Conservation (phyloP, 2,113 vertebrate genomes). For the Neofelis nebulosa region DNA sequence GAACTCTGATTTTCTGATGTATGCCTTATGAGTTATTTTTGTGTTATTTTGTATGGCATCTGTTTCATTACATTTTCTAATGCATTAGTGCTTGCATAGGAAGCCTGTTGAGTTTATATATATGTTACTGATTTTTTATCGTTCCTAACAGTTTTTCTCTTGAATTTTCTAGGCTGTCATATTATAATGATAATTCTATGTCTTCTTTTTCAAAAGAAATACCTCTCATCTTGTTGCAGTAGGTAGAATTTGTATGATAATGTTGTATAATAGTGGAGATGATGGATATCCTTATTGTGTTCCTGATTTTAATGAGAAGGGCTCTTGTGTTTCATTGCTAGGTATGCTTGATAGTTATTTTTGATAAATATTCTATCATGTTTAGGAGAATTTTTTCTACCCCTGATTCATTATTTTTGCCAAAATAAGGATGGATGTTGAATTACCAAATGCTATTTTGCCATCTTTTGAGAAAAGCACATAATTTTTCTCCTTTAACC, state of each 20-base stretch:
- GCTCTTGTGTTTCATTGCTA: slow-evolving; percentile 61
- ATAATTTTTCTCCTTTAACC: slow-evolving; percentile 27
- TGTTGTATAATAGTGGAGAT: slow-evolving; percentile 44
- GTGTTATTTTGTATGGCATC: slow-evolving; percentile 28
- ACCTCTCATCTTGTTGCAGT: slow-evolving; percentile 58
- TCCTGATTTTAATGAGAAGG: slow-evolving; percentile 54
- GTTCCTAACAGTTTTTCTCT: slow-evolving; percentile 61
- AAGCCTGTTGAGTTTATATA: slow-evolving; percentile 15
- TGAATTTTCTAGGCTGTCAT: slow-evolving; percentile 54
- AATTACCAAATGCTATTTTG: slow-evolving; percentile 53
- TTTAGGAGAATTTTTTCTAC: slow-evolving; percentile 46
- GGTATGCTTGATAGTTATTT: slow-evolving; percentile 54
- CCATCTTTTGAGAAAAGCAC: slow-evolving; percentile 43
- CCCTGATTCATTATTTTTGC: slow-evolving; percentile 60
- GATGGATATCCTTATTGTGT: slow-evolving; percentile 57
- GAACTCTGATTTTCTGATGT: slow-evolving; percentile 32
- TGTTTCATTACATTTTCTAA: slow-evolving; percentile 35
- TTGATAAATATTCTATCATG: slow-evolving; percentile 63
- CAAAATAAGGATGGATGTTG: slow-evolving; percentile 70
- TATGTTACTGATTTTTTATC: slow-evolving; percentile 32
- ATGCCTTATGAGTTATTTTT: not conserved
- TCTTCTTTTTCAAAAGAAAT: slow-evolving; percentile 62
- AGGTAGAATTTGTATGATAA: slow-evolving; percentile 70
- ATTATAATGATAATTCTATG: slow-evolving; percentile 60
- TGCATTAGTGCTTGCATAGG: slow-evolving; percentile 39